phyloP scores from a whole-genome alignment of 2,888 invertebrate genomes.

The Apodemia zela region DNA sequence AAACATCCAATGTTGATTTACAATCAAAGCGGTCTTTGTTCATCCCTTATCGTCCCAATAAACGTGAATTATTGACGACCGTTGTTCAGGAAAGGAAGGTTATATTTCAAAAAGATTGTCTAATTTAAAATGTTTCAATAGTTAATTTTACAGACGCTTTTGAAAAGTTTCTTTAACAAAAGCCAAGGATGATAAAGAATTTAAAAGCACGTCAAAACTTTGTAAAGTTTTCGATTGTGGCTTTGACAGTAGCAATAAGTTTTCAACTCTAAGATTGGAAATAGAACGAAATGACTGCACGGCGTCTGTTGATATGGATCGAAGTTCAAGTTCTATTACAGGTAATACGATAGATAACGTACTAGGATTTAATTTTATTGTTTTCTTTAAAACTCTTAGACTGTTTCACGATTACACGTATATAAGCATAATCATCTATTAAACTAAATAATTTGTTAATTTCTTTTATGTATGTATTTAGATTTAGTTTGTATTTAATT shows the following conservation, averaged over 20 bases:
- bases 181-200: conserved; percentile 30
- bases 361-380: too few species aligned
- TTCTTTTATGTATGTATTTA: too few species aligned
- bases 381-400: too few species aligned
- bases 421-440: too few species aligned
- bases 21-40: conserved; percentile 56
- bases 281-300: conserved; percentile 18
- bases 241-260: conserved; percentile 30
- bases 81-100: conserved; percentile 53
- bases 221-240: conserved; percentile 27
- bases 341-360: too few species aligned
- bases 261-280: conserved; percentile 22
- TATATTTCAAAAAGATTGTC: conserved; percentile 72
- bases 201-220: conserved; percentile 30
- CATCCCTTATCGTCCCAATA: conserved; percentile 71
- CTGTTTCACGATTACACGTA: too few species aligned
- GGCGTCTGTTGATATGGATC: conserved; percentile 2
- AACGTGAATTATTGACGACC: conserved; percentile 67
- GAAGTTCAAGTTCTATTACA: neutral
- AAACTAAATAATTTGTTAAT: too few species aligned
- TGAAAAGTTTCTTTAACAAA: conserved; percentile 27
- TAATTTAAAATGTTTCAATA: conserved; percentile 60
- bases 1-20: conserved; percentile 52
- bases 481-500: too few species aligned
- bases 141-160: conserved; percentile 22